phyloP scores from a whole-genome alignment of 2,113 vertebrate species.

The Podilymbus podiceps region DNA sequence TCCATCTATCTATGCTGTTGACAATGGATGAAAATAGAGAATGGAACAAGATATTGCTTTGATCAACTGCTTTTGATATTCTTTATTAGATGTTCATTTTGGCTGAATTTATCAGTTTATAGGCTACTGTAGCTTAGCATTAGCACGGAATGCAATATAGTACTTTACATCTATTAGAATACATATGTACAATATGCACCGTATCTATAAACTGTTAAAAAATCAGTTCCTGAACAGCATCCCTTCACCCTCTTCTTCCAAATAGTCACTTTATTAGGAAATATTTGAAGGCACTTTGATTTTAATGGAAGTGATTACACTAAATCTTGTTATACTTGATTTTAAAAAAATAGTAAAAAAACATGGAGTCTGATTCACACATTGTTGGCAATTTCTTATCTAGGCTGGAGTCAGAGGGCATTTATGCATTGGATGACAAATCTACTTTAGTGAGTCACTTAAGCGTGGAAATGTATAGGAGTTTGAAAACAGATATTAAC shows the following conservation, averaged over 20 bases:
- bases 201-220: conserved; percentile 32
- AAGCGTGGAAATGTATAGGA: not conserved
- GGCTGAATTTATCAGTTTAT: conserved; percentile 50
- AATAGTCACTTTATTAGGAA: conserved; percentile 17
- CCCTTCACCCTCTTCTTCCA: not conserved
- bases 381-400: not conserved
- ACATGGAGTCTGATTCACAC: not conserved
- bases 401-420: not conserved
- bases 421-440: not conserved
- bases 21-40: not conserved
- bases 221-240: not conserved
- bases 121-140: conserved; percentile 47
- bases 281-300: conserved; percentile 29
- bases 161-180: conserved; percentile 53
- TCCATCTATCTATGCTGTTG: not conserved
- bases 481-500: not conserved
- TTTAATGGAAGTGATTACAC: conserved; percentile 3
- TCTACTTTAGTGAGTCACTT: conserved; percentile 25
- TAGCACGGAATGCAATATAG: conserved; percentile 50
- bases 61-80: conserved; percentile 41
- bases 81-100: conserved; percentile 39
- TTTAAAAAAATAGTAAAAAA: not conserved
- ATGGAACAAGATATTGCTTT: conserved; percentile 5
- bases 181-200: conserved; percentile 12
- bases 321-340: not conserved